Base-by-base conservation (phyloP, 2,888 invertebrate genomes). In the Melipona beecheii region DNA sequence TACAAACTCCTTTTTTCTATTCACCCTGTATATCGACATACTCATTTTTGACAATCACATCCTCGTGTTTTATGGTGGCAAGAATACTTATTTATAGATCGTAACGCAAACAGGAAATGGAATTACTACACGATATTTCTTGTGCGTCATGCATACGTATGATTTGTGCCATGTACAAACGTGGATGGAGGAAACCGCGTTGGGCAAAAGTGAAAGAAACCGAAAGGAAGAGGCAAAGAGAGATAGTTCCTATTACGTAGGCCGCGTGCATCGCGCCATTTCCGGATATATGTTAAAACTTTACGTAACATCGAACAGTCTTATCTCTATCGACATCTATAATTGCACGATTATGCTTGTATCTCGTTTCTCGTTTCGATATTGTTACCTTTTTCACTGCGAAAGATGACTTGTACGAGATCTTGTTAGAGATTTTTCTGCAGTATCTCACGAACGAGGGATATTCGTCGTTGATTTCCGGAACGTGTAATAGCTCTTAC, bases 281-380 rank as follows among this genome's bases (percentile, higher is more conserved):
- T 87, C 87, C 88, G 69, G 86, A 77, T 43, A 43, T 43, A 43
- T 70, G 75, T 60, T 77, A 88, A 49, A 49, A 27, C 27, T 85
- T 87, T 78, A 76, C 65, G 56, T 73, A 86, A 88, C 68, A 49
- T 68, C 31, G 24, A 31, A 4, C 2, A 31, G 62, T 71, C 66
- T 87, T 87, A 87, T 87, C 85, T 69, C 24, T 75, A 76, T 85
- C 70, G 75, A 58, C 72, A 24, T 50, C 49, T 31, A 31, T 75
- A 78, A 78, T 62, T 70, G 27, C 31, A 49, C 9, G 6, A 11
- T 66, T 71, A 31, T 56, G n/a, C 27, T 50, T 17, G 58, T 27
- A 50, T 60, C 52, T 24, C 31, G 4, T 24, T 19, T 21, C 21
- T 24, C 19, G 5, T 24, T 24, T 0, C 19, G 36, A 71, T 58